Evolutionary conservation across 2,888 invertebrate genomes (phyloP), one percentile per base, ranked within the genome.

Genomic region (Hydropsyche betteni): DNA sequence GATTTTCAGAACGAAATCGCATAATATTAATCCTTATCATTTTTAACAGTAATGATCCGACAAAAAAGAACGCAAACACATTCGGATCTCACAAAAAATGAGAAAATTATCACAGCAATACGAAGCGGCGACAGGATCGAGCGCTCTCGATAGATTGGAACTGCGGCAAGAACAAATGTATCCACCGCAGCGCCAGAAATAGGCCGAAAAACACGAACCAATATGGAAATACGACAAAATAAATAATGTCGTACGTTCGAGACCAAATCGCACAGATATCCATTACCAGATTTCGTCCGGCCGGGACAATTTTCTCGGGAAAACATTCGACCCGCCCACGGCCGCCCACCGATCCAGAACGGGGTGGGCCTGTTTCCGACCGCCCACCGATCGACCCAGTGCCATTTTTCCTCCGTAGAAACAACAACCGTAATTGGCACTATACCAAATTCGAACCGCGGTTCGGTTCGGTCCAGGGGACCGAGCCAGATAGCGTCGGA

Each of bases 391-490:
- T 24, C 58, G 14, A 58, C 24, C 58, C 58, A 14, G 14, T 58
- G 58, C 24, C 58, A 16, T 58, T 58, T 58, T 14, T 24, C 16
- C 16, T 24, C n/a, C 58, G 34, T 24, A 53, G 70, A 53, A 53
- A 70, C 70, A 53, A 70, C 70, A 52, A 70, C 70, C 70, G 53
- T 70, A 70, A 70, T 70, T 70, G 70, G 70, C 52, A 70, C 70
- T 52, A 51, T 70, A 52, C 70, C 70, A 50, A 70, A 70, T 44
- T 44, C 44, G 44, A 44, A 44, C 44, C 44, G 44, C 44, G 24
- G 24, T 70, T 70, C 33, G 70, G 70, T 52, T 51, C 51, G 16
- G 70, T 53, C 70, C 70, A 53, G 70, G 51, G 10, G 4, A 52
- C 33, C 33, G 52, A 14, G 24, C 8, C 16, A 16, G 58, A 14